A percentile compares a stretch with the other conserved stretches of the same genome.
These are phyloP conservation scores for Gadus macrocephalus DNA, from an alignment of 2,113 vertebrate genomes.

Conservation along the genomic window DNA sequence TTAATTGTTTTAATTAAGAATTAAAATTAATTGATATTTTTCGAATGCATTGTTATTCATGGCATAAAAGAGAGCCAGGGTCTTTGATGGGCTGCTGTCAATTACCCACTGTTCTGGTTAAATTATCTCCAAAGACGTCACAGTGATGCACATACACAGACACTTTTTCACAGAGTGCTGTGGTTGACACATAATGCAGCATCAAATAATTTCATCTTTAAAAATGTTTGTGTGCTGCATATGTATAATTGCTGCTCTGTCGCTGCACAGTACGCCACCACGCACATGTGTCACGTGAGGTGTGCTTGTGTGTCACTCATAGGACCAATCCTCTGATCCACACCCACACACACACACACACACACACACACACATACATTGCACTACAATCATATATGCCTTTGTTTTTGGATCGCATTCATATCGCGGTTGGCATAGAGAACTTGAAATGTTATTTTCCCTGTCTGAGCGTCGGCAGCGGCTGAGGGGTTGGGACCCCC, in stretches of 20 bases:
- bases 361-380: neutral
- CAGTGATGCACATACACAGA: constrained; percentile 13
- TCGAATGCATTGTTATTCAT: too few relatives aligned
- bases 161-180: constrained; percentile 9
- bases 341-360: neutral
- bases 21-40: too few relatives aligned
- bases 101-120: too few relatives aligned
- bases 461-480: constrained; percentile 30
- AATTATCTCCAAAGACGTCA: too few relatives aligned
- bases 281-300: neutral
- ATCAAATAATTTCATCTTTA: neutral
- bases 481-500: constrained; percentile 38
- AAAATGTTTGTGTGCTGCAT: neutral
- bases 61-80: too few relatives aligned
- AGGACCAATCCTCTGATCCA: neutral
- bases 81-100: too few relatives aligned
- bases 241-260: neutral
- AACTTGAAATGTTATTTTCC: constrained; percentile 40
- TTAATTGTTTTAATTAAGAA: neutral
- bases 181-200: constrained; percentile 21
- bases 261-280: neutral
- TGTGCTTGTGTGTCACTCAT: neutral
- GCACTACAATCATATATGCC: neutral
- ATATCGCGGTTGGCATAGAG: neutral
- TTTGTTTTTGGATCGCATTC: neutral